phyloP scores from a whole-genome alignment of 2,113 vertebrate species.

The Leptosomus discolor region DNA sequence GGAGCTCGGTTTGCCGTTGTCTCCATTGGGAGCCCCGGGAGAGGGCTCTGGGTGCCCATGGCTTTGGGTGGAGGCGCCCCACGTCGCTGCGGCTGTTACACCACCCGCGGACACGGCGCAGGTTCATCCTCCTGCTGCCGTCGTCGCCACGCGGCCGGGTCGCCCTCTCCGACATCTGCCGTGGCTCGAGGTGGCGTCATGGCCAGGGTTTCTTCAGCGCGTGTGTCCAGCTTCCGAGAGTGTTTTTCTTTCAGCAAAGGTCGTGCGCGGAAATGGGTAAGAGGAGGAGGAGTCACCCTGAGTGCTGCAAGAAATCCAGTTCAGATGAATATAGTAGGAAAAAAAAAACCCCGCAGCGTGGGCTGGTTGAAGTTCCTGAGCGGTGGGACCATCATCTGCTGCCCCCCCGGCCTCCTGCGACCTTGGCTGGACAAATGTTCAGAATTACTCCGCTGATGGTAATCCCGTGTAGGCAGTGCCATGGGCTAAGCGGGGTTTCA shows the following conservation, averaged over 20 bases:
- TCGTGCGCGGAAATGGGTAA: not conserved
- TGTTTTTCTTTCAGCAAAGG: not conserved
- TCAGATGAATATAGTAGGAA: not conserved
- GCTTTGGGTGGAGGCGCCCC: not conserved
- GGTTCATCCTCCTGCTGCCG: not conserved
- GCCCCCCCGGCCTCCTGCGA: fast-evolving
- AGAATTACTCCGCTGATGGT: fast-evolving
- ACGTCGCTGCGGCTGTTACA: fast-evolving
- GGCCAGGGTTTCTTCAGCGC: not conserved
- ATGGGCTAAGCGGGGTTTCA: fast-evolving
- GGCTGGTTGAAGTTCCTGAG: not conserved
- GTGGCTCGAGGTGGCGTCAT: fast-evolving
- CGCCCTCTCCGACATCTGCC: not conserved
- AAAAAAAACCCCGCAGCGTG: fast-evolving
- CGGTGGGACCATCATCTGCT: fast-evolving
- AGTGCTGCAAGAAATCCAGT: not conserved
- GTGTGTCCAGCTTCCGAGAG: not conserved
- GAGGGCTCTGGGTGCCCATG: not conserved
- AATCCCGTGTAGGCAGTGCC: not conserved
- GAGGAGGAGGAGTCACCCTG: not conserved
- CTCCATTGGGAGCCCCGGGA: not conserved
- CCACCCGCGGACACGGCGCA: not conserved
- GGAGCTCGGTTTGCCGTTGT: not conserved
- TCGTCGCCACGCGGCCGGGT: not conserved
- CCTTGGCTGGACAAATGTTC: not conserved